phyloP scores from a whole-genome alignment of 2,113 vertebrate species.

The Calidris pygmaea region DNA sequence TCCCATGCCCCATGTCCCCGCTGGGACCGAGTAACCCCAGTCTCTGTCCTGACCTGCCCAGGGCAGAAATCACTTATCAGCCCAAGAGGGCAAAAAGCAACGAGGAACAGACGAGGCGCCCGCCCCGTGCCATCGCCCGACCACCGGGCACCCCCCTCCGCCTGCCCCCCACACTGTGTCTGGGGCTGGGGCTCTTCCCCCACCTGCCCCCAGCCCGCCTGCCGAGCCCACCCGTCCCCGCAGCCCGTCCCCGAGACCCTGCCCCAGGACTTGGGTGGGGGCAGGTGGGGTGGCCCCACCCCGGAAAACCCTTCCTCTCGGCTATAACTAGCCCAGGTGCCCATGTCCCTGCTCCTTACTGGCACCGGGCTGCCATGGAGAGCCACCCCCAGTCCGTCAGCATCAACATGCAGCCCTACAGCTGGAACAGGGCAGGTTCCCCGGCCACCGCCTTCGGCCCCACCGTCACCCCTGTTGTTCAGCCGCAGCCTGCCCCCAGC shows the following conservation, averaged over 20 bases:
- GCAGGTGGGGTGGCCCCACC: neutral
- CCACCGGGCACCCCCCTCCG: neutral
- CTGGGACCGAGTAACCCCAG: accelerated
- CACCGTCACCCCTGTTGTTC: neutral
- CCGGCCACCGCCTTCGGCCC: neutral
- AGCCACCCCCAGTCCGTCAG: neutral
- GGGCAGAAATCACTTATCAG: neutral
- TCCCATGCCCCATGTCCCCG: accelerated
- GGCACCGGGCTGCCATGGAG: neutral
- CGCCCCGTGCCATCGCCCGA: accelerated
- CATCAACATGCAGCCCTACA: neutral
- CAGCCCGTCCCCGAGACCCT: neutral
- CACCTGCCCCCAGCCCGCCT: neutral
- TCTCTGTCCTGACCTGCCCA: neutral
- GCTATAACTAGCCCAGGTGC: neutral
- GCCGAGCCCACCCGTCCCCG: neutral
- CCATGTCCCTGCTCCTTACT: accelerated
- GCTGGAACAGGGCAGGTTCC: accelerated
- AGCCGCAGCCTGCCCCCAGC: accelerated
- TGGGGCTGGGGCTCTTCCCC: neutral
- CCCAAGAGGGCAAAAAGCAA: neutral
- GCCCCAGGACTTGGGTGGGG: neutral
- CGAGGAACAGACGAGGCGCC: accelerated
- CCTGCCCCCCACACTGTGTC: neutral
- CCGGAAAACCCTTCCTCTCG: neutral